Conservation (phyloP, 1,140 invertebrate genomes). For the Lepidotrigona ventralis region DNA sequence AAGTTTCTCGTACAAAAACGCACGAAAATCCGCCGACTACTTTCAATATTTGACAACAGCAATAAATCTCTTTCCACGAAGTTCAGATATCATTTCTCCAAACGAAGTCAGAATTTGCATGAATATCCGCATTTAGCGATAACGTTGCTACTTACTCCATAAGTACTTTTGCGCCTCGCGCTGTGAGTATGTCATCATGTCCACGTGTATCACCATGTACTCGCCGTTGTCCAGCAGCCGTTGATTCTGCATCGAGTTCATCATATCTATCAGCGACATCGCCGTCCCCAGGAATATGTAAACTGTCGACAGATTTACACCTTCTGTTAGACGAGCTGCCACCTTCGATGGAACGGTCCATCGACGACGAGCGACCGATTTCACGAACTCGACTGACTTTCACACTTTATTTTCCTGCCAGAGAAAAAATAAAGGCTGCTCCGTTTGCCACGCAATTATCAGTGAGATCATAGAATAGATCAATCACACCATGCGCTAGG, state of each 20-base stretch:
- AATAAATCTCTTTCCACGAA: background rate
- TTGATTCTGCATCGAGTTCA: conserved; percentile 93
- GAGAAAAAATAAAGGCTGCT: background rate
- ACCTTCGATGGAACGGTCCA: background rate
- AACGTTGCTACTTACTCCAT: conserved; percentile 86
- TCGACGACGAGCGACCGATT: conserved; percentile 24
- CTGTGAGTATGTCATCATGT: conserved; percentile 91
- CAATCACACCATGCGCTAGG: background rate
- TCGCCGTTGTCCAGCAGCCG: conserved; percentile 94
- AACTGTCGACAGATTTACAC: conserved; percentile 82
- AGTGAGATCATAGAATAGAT: conserved; percentile 16
- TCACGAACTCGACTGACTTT: conserved; percentile 44
- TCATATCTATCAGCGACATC: conserved; percentile 91
- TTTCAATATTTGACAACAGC: background rate
- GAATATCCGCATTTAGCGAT: background rate
- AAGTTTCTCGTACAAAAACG: too few relatives aligned
- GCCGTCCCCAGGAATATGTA: conserved; percentile 94
- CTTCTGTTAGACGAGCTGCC: conserved; percentile 59
- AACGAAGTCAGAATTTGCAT: background rate
- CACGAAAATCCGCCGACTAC: too few relatives aligned
- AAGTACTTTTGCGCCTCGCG: conserved; percentile 92
- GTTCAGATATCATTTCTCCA: background rate
- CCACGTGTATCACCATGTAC: conserved; percentile 97
- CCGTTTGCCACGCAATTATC: conserved; percentile 4
- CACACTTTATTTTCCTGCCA: conserved; percentile 14